Evolutionary conservation across 2,797 vertebrate species (phyloP).

Genomic region (Gambelia wislizenii): DNA sequence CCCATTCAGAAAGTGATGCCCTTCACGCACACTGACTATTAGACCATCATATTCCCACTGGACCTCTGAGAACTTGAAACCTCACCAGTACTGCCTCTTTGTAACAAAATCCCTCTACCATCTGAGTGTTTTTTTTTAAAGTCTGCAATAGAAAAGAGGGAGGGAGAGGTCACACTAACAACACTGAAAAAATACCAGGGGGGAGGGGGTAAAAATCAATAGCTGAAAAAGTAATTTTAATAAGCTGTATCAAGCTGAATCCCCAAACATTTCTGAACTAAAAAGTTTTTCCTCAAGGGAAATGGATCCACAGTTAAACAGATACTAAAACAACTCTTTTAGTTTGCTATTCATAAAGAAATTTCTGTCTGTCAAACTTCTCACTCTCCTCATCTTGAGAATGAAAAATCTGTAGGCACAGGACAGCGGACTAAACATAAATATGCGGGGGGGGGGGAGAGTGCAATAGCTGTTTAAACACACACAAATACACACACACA

Average conservation of each 20-base stretch:
- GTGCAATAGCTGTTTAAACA: not conserved
- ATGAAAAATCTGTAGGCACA: not conserved
- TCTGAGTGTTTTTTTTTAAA: not conserved
- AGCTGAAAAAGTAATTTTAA: not conserved
- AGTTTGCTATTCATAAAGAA: conserved; percentile 16
- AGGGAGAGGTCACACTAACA: not conserved
- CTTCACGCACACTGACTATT: not conserved
- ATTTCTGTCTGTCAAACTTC: not conserved
- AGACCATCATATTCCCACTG: not conserved
- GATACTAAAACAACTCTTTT: conserved; percentile 1
- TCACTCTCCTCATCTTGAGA: not conserved
- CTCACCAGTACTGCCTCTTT: not conserved
- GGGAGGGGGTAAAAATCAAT: conserved; percentile 1
- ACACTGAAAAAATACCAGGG: not conserved
- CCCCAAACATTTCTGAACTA: not conserved
- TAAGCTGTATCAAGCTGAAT: conserved; percentile 1
- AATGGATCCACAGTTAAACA: not conserved
- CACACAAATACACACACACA: not conserved
- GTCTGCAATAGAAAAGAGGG: not conserved
- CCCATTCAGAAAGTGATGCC: not conserved
- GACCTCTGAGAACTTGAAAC: not conserved
- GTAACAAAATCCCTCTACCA: not conserved
- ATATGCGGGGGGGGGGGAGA: not conserved
- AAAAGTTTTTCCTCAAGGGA: conserved; percentile 1
- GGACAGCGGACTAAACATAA: not conserved